Conservation (phyloP, 2,797 vertebrate genomes). For the Syncerus caffer region DNA sequence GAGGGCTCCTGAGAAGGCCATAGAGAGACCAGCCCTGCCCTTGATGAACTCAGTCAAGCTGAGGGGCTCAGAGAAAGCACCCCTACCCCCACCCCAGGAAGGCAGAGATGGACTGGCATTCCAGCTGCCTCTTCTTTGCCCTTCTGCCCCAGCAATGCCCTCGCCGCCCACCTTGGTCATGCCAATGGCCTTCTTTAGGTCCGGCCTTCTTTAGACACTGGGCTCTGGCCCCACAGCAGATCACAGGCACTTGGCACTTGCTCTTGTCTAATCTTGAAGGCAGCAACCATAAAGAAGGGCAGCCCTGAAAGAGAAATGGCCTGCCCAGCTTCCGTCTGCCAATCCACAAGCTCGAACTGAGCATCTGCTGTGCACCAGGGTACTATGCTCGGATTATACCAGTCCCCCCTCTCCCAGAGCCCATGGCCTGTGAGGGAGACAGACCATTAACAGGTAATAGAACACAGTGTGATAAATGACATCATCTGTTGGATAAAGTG, state of each 20-base stretch:
- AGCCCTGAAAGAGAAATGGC: not conserved
- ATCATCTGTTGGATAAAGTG: not conserved
- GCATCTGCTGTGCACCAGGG: not conserved
- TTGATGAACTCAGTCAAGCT: not conserved
- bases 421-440: not conserved
- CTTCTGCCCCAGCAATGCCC: not conserved
- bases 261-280: not conserved
- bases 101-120: not conserved
- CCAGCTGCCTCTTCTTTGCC: not conserved
- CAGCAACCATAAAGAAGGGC: not conserved
- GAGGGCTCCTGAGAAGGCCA: not conserved
- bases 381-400: not conserved
- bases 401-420: not conserved
- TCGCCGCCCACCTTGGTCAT: rapidly evolving
- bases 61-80: not conserved
- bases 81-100: not conserved
- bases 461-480: not conserved
- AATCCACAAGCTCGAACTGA: not conserved
- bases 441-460: not conserved
- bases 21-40: not conserved
- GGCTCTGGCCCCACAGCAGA: not conserved
- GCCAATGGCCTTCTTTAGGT: not conserved
- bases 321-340: not conserved
- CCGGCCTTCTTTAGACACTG: not conserved
- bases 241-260: not conserved